Evolutionary conservation across 2,888 invertebrate genomes (phyloP).

Genomic region (Lasioglossum oenotherae): DNA sequence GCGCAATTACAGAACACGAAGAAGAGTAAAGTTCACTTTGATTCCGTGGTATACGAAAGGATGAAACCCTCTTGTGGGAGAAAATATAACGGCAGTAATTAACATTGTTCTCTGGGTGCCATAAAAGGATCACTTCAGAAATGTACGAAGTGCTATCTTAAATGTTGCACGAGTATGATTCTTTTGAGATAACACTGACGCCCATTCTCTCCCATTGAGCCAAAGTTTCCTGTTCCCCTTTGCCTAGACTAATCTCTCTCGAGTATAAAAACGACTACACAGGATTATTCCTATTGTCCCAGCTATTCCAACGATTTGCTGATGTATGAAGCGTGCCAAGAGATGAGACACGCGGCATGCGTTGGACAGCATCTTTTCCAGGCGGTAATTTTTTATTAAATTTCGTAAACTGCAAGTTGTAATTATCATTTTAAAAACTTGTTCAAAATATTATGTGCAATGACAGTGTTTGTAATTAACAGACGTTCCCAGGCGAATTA

Average conservation of each 20-base stretch:
- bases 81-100: conserved; percentile 27
- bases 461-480: conserved; percentile 22
- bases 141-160: conserved; percentile 37
- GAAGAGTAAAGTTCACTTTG: background rate
- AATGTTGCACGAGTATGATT: conserved; percentile 46
- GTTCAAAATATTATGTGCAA: background rate
- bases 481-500: background rate
- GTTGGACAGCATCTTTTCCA: background rate
- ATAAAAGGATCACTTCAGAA: conserved; percentile 26
- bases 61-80: background rate
- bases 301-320: conserved; percentile 41
- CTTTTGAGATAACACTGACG: conserved; percentile 46
- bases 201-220: conserved; percentile 28
- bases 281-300: conserved; percentile 51
- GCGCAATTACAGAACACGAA: background rate
- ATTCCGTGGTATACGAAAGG: background rate
- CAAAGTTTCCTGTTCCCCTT: conserved; percentile 16
- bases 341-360: conserved; percentile 19
- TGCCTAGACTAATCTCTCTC: conserved; percentile 35
- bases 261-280: conserved; percentile 34
- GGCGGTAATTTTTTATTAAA: background rate
- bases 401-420: background rate
- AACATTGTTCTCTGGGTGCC: conserved; percentile 19
- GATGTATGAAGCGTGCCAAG: conserved; percentile 37
- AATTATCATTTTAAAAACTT: background rate